phyloP scores from a whole-genome alignment of 2,797 vertebrate species.

The Perodicticus potto region DNA sequence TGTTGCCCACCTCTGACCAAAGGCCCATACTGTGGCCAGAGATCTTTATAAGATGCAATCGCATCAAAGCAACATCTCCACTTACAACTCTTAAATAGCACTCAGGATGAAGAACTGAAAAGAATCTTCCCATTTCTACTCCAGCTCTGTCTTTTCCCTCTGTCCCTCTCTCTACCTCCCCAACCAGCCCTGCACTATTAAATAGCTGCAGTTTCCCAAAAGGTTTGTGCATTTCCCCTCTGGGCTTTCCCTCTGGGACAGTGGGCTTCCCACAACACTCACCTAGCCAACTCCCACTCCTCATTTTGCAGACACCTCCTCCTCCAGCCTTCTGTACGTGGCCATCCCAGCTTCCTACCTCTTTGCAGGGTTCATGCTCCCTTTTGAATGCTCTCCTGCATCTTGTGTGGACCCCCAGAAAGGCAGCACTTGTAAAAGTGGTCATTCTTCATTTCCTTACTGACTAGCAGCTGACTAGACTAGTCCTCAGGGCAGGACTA shows the following conservation, averaged over 20 bases:
- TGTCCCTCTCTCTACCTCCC: not conserved
- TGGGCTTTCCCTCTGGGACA: not conserved
- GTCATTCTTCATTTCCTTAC: not conserved
- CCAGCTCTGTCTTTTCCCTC: not conserved
- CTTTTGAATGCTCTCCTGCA: not conserved
- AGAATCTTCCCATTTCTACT: not conserved
- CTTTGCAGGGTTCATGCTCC: not conserved
- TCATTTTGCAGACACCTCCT: not conserved
- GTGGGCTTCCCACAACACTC: not conserved
- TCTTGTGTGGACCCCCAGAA: not conserved
- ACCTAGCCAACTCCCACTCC: not conserved
- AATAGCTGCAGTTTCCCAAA: not conserved
- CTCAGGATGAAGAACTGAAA: not conserved
- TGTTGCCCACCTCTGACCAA: not conserved
- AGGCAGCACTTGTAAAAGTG: not conserved
- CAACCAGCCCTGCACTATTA: not conserved
- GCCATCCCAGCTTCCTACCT: not conserved
- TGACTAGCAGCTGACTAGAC: not conserved
- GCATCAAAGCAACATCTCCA: not conserved
- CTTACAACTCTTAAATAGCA: conserved; percentile 30
- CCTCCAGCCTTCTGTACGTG: not conserved
- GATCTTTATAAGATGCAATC: conserved; percentile 32
- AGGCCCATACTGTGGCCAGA: not conserved
- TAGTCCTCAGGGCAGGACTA: not conserved
- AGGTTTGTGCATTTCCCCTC: not conserved